Evolutionary conservation across 2,113 vertebrate genomes (phyloP), one percentile per base, ranked within the genome.

Genomic region (Podilymbus podiceps): DNA sequence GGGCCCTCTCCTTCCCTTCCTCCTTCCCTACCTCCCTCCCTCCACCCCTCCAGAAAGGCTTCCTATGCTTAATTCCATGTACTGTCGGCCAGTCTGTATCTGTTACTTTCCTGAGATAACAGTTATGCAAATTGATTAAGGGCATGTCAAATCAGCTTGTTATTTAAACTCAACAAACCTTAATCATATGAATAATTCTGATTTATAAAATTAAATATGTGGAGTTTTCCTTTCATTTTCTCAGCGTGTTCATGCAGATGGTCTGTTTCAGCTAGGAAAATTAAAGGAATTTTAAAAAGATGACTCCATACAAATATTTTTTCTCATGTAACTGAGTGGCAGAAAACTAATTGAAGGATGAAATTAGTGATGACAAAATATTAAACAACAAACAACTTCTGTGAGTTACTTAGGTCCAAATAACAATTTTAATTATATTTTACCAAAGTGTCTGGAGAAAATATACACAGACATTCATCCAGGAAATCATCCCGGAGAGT

Each of bases 161-260:
- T 97, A 82, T 95, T 97, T 96, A 67, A 96, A 83, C 38, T 94
- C 86, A 91, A 85, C 74, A 97, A 95, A 95, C 46, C 52, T 96
- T 96, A 95, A 96, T 94, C 50, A 46, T 86, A 77, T 86, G 80
- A 95, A 82, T 95, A 95, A 96, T 95, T 97, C 76, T 63, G 88
- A 90, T 90, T 90, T 89, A 93, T 93, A 87, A 88, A 94, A 95
- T 94, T 87, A 96, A 92, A 93, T 90, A 63, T 49, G 40, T 87
- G 68, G 90, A 42, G 23, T 93, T 92, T 96, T 86, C 50, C 64
- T 78, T 96, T 74, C 42, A 91, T 87, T 97, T 85, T 69, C 55
- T 97, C 67, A 78, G 28, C 0, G 0, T 91, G 74, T 82, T 91
- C 44, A 59, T 69, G 55, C 52, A 95, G 81, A 66, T 72, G 53